Base-by-base conservation (phyloP, 1,140 invertebrate genomes). In the Agrypnia vestita region DNA sequence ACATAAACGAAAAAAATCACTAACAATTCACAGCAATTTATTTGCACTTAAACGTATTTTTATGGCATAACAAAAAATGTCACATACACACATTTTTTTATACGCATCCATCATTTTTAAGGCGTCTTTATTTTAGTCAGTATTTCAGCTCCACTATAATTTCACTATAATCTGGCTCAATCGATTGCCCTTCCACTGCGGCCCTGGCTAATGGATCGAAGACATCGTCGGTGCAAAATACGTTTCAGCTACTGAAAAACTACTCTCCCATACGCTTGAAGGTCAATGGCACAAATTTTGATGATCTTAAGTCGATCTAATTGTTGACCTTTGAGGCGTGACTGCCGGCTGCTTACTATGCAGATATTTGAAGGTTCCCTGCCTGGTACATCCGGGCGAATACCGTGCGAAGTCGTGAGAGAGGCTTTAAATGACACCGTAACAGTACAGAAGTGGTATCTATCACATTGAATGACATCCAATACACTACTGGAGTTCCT, bases 281-380 rank as follows among this genome's bases (percentile, higher is more conserved):
- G 80, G 76, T 82, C 80, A 79, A 59, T 79, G 80, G 77, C 80
- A 79, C 62, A 73, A 44, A 47, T 21, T 25, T 71, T 55, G 69
- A 73, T 73, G 47, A 35, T 73, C 69, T 73, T 73, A 9, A 53
- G 47, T 21, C 19, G 69, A 53, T 73, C 69, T 73, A 73, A 53
- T 73, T 73, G 51, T 73, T 73, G 69, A 73, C 69, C 69, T 73
- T 73, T 73, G 53, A 4, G 47, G 12, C 25, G 25, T 35, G 25
- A 35, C 25, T 35, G 25, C 25, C 12, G 49, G 6, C 69, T 73
- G n/a, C 19, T 73, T 55, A 55, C 69, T 55, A 73, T 73, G 69
- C 47, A 73, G 69, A 73, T 73, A 73, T 73, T 35, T 49, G n/a
- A 21, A 55, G 47, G 69, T 55, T 55, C 25, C 69, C 47, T 55